These are phyloP conservation scores for Acanthosoma haemorrhoidale DNA, from an alignment of 2,888 invertebrate genomes.

Conservation along the genomic window DNA sequence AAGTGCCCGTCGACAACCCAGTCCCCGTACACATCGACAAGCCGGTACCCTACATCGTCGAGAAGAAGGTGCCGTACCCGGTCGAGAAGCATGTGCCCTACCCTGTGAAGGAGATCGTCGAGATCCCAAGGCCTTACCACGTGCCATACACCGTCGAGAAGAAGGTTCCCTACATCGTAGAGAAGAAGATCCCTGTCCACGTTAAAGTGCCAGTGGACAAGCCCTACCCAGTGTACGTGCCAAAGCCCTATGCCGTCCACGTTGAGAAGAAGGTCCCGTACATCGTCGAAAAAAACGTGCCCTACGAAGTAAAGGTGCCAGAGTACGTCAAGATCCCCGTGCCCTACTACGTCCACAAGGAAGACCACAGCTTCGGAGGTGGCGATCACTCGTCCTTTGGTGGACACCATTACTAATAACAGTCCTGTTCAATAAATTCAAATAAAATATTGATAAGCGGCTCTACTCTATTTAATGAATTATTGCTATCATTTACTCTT, in stretches of 20 bases:
- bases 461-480: too few species aligned
- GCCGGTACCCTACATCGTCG: conserved; percentile 34
- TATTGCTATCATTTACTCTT: too few species aligned
- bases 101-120: conserved; percentile 39
- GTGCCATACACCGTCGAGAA: conserved; percentile 35
- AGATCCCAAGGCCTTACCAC: conserved; percentile 37
- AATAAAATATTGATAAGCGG: too few species aligned
- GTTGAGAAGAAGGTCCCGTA: conserved; percentile 35
- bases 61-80: conserved; percentile 33
- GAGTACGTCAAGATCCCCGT: conserved; percentile 13
- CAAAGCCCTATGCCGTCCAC: conserved; percentile 60
- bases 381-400: background rate
- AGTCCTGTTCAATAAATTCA: too few species aligned
- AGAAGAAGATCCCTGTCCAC: conserved; percentile 15
- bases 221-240: conserved; percentile 31
- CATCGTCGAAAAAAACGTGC: conserved; percentile 32
- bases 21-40: conserved; percentile 26
- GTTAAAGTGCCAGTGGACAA: conserved; percentile 30
- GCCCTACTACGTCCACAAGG: conserved; percentile 10
- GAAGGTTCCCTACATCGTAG: conserved; percentile 31
- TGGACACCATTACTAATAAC: background rate
- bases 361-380: background rate
- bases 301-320: background rate
- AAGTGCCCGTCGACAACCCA: conserved; percentile 33
- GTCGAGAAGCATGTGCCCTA: conserved; percentile 8